Percentiles rank a stretch among this genome's conserved stretches.
Conservation (phyloP, 2,113 vertebrate genomes). For the Onychostruthus taczanowskii region DNA sequence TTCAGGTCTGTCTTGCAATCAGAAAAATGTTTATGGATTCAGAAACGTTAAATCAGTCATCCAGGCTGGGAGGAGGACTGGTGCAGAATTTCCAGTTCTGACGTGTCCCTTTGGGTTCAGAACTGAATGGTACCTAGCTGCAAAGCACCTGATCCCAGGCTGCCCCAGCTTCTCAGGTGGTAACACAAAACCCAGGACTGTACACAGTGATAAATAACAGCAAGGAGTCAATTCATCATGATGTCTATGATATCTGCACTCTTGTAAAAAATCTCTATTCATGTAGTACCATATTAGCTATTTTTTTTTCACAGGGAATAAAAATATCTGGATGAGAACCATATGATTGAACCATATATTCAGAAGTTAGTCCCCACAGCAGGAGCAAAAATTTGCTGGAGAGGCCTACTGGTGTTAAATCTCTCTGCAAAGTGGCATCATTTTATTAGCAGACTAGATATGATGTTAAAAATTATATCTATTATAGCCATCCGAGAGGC, state of each 20-base stretch:
- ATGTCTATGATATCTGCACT: neutral
- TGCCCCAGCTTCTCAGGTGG: neutral
- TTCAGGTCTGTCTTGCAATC: neutral
- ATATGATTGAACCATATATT: neutral
- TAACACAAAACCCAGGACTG: neutral
- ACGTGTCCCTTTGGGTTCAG: neutral
- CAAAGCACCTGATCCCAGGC: neutral
- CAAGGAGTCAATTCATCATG: neutral
- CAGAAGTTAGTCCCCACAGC: neutral
- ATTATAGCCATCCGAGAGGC: slow-evolving; percentile 49
- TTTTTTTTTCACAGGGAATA: neutral
- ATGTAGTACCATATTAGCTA: neutral
- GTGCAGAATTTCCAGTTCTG: neutral
- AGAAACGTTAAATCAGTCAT: neutral
- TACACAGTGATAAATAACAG: neutral
- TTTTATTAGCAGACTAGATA: slow-evolving; percentile 49
- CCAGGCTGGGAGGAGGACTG: neutral
- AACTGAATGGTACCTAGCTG: neutral
- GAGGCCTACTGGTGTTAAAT: slow-evolving; percentile 22
- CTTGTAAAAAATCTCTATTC: neutral
- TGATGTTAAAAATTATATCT: slow-evolving; percentile 43
- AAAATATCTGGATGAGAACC: neutral
- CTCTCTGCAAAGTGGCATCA: slow-evolving; percentile 11
- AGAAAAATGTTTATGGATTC: neutral
- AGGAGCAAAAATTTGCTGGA: neutral